Evolutionary conservation across 2,888 invertebrate genomes (phyloP), one percentile per base, ranked within the genome.

Genomic region (Caenorhabditis japonica): DNA sequence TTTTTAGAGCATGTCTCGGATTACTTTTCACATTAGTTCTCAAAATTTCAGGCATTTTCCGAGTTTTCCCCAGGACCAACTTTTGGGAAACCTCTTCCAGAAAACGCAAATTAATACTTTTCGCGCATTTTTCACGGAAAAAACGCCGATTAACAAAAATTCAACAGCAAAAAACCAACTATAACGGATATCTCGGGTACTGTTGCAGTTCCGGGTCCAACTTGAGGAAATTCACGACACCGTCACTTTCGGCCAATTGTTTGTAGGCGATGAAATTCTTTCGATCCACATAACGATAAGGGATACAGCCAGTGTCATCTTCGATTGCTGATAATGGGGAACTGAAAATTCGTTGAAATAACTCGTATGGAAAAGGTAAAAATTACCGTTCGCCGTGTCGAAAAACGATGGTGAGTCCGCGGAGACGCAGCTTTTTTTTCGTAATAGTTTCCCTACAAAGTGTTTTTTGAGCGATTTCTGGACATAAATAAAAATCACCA

Each of bases 341-440:
- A 61, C 80, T 77, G 30, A 46, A 69, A 55, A 38, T 27, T 38
- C 10, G 13, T 51, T 21, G 23, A 30, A 19, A 39, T 46, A 33
- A n/a, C n/a, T 2, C 5, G 15, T 19, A 23, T 15, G 19, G 25
- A n/a, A 19, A 17, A 23, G 12, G 23, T 13, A 43, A 19, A n/a
- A 34, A 60, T 21, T 17, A 84, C 82, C 84, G 61, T 43, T 84
- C 83, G 19, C 84, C 84, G 55, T 84, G 84, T 43, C 84, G 44
- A 38, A 82, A 82, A n/a, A 73, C 58, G 1, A 84, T 44, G 1
- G 76, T 59, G 19, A 84, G 38, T 21, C 81, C 84, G 15, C 76
- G 60, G 8, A 84, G 46, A 38, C 59, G 56, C 25, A 73, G 33
- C 5, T 61, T 10, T 25, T 61, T n/a, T 66, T 21, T 68, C 73